A percentile compares a stretch with the other conserved stretches of the same genome.
These are phyloP conservation scores for Drosophila nr. perissopoda DNA, from an alignment of 2,888 invertebrate species.

Conservation along the genomic window DNA sequence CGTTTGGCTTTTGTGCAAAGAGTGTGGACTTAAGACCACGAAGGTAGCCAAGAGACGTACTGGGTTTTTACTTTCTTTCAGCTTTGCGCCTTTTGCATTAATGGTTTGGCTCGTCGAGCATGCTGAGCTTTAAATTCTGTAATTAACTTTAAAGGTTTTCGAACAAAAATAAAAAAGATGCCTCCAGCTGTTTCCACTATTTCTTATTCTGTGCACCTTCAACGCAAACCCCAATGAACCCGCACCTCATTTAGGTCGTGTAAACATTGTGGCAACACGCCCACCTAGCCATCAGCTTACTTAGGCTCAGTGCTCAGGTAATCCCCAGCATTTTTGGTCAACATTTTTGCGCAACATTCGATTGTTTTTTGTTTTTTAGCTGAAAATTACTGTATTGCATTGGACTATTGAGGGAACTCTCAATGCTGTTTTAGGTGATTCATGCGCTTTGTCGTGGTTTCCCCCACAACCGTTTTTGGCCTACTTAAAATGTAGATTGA, in stretches of 20 bases:
- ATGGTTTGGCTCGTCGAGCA: constrained; percentile 36
- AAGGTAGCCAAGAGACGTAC: constrained; percentile 45
- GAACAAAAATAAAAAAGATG: background rate
- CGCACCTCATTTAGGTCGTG: constrained; percentile 23
- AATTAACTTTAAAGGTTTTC: constrained; percentile 38
- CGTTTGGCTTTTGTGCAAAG: constrained; percentile 45
- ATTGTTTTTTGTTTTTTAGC: constrained; percentile 35
- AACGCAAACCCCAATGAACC: constrained; percentile 32
- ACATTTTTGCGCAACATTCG: constrained; percentile 66
- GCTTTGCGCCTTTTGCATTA: constrained; percentile 36
- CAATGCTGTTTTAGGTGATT: constrained; percentile 58
- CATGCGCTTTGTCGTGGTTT: constrained; percentile 58
- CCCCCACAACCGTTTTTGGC: constrained; percentile 62
- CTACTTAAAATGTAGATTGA: constrained; percentile 65
- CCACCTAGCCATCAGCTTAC: constrained; percentile 48
- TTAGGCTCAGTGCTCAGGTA: constrained; percentile 47
- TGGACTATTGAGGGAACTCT: constrained; percentile 37
- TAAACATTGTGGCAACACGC: constrained; percentile 26
- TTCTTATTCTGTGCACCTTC: constrained; percentile 35
- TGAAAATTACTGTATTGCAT: constrained; percentile 33
- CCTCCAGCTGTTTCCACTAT: constrained; percentile 4
- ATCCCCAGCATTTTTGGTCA: constrained; percentile 51
- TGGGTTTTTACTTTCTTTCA: constrained; percentile 57
- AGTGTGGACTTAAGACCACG: constrained; percentile 45
- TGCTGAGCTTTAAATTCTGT: constrained; percentile 44